phyloP scores from a whole-genome alignment of 2,888 invertebrate species.

The Luffia ferchaultella region DNA sequence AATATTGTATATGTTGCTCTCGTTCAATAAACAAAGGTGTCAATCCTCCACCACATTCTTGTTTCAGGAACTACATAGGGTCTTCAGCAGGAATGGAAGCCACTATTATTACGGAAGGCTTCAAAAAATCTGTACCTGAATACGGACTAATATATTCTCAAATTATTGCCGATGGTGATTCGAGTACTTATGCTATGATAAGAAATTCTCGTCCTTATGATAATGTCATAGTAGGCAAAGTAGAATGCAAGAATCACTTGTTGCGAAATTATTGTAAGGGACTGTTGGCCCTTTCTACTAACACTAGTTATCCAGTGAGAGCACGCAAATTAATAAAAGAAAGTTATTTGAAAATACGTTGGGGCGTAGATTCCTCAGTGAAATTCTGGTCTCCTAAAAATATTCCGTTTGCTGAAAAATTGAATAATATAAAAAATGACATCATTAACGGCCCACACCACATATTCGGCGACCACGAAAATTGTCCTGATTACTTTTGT shows the following conservation, averaged over 20 bases:
- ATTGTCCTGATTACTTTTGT: neutral
- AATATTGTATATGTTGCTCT: too few relatives aligned
- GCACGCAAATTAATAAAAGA: constrained; percentile 6
- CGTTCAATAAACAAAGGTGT: too few relatives aligned
- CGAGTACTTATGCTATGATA: constrained; percentile 4
- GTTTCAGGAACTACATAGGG: too few relatives aligned
- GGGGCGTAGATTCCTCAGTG: constrained; percentile 9
- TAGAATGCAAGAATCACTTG: constrained; percentile 6
- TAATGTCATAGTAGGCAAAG: constrained; percentile 5
- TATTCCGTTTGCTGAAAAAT: neutral
- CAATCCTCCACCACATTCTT: too few relatives aligned
- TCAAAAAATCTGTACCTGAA: too few relatives aligned
- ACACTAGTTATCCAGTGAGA: constrained; percentile 4
- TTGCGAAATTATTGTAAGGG: constrained; percentile 11
- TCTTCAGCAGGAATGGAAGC: too few relatives aligned
- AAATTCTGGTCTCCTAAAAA: neutral
- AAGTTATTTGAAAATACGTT: constrained; percentile 4
- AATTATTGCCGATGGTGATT: constrained; percentile 6
- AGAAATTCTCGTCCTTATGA: constrained; percentile 3
- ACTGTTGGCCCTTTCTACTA: constrained; percentile 5
- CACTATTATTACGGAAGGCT: too few relatives aligned
- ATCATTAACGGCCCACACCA: neutral
- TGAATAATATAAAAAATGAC: neutral
- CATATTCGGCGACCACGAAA: neutral
- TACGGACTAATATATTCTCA: neutral